phyloP scores from a whole-genome alignment of 2,888 invertebrate genomes.

The Saturnia pavonia region DNA sequence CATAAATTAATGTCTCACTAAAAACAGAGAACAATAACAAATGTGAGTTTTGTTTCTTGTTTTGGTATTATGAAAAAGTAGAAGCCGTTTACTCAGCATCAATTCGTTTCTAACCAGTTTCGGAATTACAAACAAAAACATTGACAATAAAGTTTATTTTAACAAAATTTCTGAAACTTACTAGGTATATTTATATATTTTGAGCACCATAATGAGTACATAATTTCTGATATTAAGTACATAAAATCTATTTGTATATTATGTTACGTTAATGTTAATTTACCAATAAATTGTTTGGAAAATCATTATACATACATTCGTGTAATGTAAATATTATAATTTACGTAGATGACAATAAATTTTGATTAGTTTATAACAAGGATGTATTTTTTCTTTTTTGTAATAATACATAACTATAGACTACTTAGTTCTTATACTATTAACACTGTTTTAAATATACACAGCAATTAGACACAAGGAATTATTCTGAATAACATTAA shows the following conservation, averaged over 20 bases:
- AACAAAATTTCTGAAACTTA: conserved; percentile 6
- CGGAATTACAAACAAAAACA: not conserved
- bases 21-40: conserved; percentile 3
- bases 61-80: not conserved
- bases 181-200: not conserved
- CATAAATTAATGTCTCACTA: conserved; percentile 4
- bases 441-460: not conserved
- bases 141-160: conserved; percentile 16
- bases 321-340: not conserved
- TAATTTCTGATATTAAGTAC: not conserved
- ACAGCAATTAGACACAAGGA: not conserved
- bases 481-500: not conserved
- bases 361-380: not conserved
- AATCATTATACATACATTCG: not conserved
- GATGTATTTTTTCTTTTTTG: not conserved
- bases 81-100: conserved; percentile 1
- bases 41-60: conserved; percentile 10
- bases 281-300: not conserved
- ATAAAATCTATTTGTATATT: not conserved
- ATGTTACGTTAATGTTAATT: not conserved
- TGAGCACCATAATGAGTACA: conserved; percentile 14
- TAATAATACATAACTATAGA: not conserved
- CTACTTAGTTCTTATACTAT: not conserved
- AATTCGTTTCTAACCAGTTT: not conserved
- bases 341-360: not conserved